Conservation (phyloP, 1,140 invertebrate species). For the Eulimnadia texana region DNA sequence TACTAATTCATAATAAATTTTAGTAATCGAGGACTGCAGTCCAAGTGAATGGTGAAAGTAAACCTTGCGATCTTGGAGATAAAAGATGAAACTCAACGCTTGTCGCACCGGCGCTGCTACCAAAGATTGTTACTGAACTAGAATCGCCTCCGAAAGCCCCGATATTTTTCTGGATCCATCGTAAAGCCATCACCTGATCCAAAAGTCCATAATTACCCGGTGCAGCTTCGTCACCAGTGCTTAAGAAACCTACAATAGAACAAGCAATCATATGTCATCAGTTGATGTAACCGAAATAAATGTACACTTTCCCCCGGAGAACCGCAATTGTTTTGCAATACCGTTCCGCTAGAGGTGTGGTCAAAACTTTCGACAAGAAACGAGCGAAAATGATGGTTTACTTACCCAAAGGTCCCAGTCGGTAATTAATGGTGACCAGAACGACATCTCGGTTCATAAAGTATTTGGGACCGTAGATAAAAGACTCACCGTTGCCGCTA, state of each 20-base stretch:
- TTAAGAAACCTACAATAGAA: slow-evolving; percentile 29
- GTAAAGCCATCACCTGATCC: slow-evolving; percentile 32
- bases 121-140: slow-evolving; percentile 11
- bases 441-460: slow-evolving; percentile 57
- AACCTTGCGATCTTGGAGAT: not conserved
- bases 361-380: not conserved
- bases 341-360: not conserved
- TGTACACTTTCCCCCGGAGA: too few relatives aligned
- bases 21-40: not conserved
- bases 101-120: slow-evolving; percentile 3
- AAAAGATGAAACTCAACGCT: not conserved
- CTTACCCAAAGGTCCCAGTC: slow-evolving; percentile 50
- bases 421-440: slow-evolving; percentile 62
- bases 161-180: slow-evolving; percentile 8
- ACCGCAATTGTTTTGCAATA: not conserved
- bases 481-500: slow-evolving; percentile 41
- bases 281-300: not conserved
- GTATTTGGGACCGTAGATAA: slow-evolving; percentile 53
- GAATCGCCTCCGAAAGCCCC: slow-evolving; percentile 4
- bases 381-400: not conserved
- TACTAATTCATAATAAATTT: too few relatives aligned
- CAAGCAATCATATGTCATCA: slow-evolving; percentile 6
- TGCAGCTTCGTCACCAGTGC: slow-evolving; percentile 26
- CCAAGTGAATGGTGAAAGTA: not conserved
- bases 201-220: slow-evolving; percentile 35